These are phyloP conservation scores for Monochamus alternatus DNA, from an alignment of 2,888 invertebrate species.

Conservation along the genomic window DNA sequence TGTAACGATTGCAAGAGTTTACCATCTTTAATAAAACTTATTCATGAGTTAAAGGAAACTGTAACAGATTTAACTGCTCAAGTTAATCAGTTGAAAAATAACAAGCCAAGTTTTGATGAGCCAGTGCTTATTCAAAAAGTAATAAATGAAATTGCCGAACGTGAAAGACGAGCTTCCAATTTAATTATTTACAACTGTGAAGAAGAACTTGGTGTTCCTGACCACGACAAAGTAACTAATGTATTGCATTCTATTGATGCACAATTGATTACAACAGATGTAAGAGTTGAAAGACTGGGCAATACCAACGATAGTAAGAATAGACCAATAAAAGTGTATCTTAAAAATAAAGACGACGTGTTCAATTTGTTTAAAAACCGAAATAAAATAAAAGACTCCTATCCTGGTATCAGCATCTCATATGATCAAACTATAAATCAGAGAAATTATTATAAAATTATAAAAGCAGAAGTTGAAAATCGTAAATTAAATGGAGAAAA, in stretches of 20 bases:
- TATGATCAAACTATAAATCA: conserved; percentile 1
- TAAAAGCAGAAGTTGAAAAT: not conserved
- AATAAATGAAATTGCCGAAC: conserved; percentile 1
- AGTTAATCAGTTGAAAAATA: not conserved
- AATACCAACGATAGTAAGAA: not conserved
- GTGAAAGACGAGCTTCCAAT: conserved; percentile 2
- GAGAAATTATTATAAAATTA: not conserved
- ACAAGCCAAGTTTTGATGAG: not conserved
- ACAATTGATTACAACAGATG: not conserved
- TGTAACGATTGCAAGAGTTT: not conserved
- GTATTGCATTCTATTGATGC: not conserved
- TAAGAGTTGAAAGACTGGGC: not conserved
- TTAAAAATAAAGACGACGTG: not conserved
- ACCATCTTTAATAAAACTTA: conserved; percentile 9
- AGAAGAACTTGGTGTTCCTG: not conserved
- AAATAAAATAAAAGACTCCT: not conserved
- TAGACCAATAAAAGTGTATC: not conserved
- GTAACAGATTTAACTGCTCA: conserved; percentile 1
- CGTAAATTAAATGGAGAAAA: not conserved
- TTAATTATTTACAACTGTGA: not conserved
- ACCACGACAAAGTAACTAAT: not conserved
- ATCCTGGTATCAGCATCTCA: not conserved
- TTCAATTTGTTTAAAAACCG: not conserved
- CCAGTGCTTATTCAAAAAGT: not conserved
- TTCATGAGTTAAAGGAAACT: not conserved